phyloP scores from a whole-genome alignment of 2,113 vertebrate species.

The Procavia capensis region DNA sequence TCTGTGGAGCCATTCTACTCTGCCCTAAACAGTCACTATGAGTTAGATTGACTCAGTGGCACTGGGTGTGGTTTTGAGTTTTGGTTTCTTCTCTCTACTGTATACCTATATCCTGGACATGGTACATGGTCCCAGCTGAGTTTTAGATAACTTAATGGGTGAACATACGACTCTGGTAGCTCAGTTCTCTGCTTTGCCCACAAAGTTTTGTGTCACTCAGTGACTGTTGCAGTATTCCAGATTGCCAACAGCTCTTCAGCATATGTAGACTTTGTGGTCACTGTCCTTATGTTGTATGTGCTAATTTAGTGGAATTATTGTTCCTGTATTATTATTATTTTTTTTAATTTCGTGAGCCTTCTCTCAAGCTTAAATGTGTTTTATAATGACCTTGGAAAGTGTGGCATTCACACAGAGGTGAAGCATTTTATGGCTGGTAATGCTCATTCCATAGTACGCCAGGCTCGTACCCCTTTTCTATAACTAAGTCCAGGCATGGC shows the following conservation, averaged over 20 bases:
- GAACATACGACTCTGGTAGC: background rate
- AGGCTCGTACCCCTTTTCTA: background rate
- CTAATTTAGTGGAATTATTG: slow-evolving; percentile 37
- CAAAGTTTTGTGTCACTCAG: background rate
- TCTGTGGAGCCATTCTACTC: too few species aligned
- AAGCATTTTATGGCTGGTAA: background rate
- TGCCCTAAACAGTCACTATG: too few species aligned
- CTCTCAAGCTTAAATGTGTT: slow-evolving; percentile 36
- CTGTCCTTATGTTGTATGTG: background rate
- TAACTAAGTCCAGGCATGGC: background rate
- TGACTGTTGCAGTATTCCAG: background rate
- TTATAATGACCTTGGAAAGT: slow-evolving; percentile 11
- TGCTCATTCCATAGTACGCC: background rate
- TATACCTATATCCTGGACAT: background rate
- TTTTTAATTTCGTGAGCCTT: background rate
- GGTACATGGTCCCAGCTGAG: background rate
- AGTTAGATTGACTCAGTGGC: too few species aligned
- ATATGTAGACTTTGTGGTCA: background rate
- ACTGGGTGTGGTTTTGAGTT: too few species aligned
- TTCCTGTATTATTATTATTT: slow-evolving; percentile 2
- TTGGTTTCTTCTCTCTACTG: background rate
- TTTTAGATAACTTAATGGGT: background rate
- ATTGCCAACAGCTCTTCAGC: background rate
- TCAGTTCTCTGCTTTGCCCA: background rate
- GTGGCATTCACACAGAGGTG: background rate